phyloP scores from a whole-genome alignment of 2,113 vertebrate genomes.

The Apteryx mantelli region DNA sequence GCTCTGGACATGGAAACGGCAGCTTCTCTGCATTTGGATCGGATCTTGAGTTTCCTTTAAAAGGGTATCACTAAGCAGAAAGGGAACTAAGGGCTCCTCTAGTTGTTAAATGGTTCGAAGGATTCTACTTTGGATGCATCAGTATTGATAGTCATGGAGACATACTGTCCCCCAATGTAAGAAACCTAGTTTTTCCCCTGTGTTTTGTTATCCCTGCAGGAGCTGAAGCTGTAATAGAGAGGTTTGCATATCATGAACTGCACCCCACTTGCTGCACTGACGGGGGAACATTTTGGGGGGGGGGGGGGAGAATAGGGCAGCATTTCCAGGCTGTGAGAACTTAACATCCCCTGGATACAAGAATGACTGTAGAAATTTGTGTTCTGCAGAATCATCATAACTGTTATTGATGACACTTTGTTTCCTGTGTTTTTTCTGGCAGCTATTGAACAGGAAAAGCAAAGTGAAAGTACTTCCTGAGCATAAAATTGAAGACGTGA shows the following conservation, averaged over 20 bases:
- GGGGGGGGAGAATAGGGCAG: neutral
- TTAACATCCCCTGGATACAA: neutral
- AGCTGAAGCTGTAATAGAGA: neutral
- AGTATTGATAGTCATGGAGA: neutral
- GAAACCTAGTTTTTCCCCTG: accelerated
- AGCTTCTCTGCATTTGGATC: neutral
- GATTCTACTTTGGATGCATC: neutral
- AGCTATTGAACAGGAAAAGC: conserved; percentile 77
- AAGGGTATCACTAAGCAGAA: neutral
- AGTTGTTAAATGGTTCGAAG: neutral
- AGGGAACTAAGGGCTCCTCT: neutral
- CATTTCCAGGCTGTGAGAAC: neutral
- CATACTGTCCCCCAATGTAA: accelerated
- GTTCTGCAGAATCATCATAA: neutral
- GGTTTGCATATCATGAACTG: neutral
- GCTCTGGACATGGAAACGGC: neutral
- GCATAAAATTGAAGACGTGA: conserved; percentile 12
- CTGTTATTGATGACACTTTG: neutral
- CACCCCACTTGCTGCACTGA: neutral
- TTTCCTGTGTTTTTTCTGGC: conserved; percentile 44
- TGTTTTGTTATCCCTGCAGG: neutral
- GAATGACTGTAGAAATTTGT: neutral
- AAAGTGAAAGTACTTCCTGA: conserved; percentile 71
- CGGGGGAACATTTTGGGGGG: neutral
- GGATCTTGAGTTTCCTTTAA: neutral